A percentile compares a stretch with the other conserved stretches of the same genome.
phyloP scores from a whole-genome alignment of 2,888 invertebrate genomes.

The Drosophila nigritarsus region DNA sequence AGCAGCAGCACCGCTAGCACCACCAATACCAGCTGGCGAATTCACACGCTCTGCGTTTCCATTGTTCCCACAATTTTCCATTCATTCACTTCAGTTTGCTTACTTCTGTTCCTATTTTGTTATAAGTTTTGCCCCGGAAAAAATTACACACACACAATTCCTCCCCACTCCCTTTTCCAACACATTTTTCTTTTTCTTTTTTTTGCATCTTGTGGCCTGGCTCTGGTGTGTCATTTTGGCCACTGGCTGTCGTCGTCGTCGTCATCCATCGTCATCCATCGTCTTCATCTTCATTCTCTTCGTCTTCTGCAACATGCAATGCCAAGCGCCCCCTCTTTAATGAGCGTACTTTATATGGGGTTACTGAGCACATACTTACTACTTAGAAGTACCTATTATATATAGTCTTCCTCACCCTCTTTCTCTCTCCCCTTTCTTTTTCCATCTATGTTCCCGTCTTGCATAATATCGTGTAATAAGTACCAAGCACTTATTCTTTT shows the following conservation, averaged over 20 bases:
- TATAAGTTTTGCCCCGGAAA: conserved; percentile 71
- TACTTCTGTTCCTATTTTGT: conserved; percentile 79
- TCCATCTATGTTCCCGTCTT: not conserved
- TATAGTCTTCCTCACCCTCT: conserved; percentile 7
- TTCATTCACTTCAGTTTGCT: conserved; percentile 78
- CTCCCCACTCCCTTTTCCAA: not conserved
- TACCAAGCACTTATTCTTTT: conserved; percentile 4
- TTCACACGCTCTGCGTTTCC: conserved; percentile 72
- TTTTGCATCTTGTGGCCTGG: conserved; percentile 12
- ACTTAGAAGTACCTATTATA: conserved; percentile 26
- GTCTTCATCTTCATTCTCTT: conserved; percentile 12
- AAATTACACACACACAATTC: conserved; percentile 20
- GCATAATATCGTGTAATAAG: not conserved
- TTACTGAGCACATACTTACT: conserved; percentile 51
- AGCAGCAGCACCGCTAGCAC: conserved; percentile 14
- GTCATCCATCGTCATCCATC: conserved; percentile 43
- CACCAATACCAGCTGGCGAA: conserved; percentile 49
- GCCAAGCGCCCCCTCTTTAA: conserved; percentile 55
- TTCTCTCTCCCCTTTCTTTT: not conserved
- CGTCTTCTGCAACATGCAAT: conserved; percentile 53
- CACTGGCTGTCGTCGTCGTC: conserved; percentile 46
- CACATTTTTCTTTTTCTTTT: no score
- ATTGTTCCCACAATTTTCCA: conserved; percentile 82
- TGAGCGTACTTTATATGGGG: conserved; percentile 70
- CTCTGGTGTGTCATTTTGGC: conserved; percentile 52